phyloP scores from a whole-genome alignment of 2,113 vertebrate species.

The Falco punctatus region DNA sequence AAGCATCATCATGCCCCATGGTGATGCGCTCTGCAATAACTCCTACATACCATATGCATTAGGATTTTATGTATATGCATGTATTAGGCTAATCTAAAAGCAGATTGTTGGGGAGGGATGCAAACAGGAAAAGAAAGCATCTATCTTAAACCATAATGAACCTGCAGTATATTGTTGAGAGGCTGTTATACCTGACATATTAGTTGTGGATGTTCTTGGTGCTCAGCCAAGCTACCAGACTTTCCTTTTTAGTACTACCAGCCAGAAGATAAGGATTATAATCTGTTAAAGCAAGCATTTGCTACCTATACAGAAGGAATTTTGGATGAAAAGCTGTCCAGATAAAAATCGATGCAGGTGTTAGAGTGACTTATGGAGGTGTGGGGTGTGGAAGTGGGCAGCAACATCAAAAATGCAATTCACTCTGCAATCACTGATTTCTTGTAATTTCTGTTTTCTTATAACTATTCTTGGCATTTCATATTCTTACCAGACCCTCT shows the following conservation, averaged over 20 bases:
- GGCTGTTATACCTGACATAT: neutral
- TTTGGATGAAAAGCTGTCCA: neutral
- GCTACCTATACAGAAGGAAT: neutral
- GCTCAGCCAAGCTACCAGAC: neutral
- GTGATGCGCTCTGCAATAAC: neutral
- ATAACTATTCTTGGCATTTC: neutral
- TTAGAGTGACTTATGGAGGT: neutral
- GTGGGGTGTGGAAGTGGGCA: neutral
- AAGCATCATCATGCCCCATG: neutral
- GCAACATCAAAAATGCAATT: neutral
- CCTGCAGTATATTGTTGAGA: neutral
- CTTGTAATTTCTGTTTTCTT: neutral
- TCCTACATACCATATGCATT: neutral
- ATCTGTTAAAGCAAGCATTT: neutral
- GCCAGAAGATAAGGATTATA: neutral
- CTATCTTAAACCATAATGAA: neutral
- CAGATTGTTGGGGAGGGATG: neutral
- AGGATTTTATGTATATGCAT: neutral
- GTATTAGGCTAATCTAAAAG: neutral
- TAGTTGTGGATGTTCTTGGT: neutral
- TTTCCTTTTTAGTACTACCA: neutral
- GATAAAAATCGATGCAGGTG: neutral
- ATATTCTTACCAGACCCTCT: neutral
- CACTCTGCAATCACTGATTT: neutral
- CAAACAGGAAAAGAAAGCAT: neutral